phyloP scores from a whole-genome alignment of 2,797 vertebrate genomes.

The Zalophus californianus region DNA sequence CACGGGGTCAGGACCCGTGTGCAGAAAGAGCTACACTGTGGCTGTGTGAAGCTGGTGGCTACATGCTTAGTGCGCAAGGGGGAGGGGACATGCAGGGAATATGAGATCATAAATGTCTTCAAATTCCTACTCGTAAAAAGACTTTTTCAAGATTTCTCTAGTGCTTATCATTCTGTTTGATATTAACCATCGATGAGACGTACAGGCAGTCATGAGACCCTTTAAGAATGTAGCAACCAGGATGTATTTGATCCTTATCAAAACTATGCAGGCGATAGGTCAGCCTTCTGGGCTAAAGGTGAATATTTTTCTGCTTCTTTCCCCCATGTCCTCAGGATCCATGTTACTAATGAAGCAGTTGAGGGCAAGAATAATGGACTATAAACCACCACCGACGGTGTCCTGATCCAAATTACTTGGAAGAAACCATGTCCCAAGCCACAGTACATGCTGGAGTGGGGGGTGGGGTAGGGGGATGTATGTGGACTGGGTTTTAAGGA shows the following conservation, averaged over 20 bases:
- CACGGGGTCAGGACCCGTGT: background rate
- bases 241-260: background rate
- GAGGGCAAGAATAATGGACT: background rate
- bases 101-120: background rate
- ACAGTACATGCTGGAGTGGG: background rate
- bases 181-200: background rate
- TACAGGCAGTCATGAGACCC: background rate
- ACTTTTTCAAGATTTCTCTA: background rate
- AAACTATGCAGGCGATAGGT: background rate
- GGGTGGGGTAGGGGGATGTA: accelerated
- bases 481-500: background rate
- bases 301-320: background rate
- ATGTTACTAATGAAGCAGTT: background rate
- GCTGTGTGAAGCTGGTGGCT: background rate
- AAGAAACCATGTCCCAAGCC: background rate
- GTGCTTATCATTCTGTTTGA: background rate
- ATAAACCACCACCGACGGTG: background rate
- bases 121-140: background rate
- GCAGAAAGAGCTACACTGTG: background rate
- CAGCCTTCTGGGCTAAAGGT: background rate
- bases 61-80: background rate
- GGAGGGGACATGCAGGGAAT: background rate
- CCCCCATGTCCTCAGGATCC: background rate
- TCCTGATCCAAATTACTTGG: background rate
- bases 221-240: background rate